These are phyloP conservation scores for Spodoptera frugiperda DNA, from an alignment of 1,140 invertebrate species.

Conservation along the genomic window DNA sequence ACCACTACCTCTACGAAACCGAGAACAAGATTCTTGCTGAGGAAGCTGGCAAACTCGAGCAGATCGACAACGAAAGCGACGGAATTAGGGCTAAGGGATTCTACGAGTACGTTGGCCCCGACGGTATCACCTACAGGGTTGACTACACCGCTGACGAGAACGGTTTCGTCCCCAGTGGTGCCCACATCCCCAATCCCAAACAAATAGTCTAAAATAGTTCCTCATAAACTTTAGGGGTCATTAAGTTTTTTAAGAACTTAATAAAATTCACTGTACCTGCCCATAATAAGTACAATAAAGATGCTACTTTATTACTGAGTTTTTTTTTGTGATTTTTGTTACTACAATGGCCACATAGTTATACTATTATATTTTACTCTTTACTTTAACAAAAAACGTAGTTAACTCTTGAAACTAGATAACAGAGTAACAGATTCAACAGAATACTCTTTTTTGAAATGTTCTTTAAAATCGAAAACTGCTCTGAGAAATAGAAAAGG, in stretches of 20 bases:
- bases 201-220: constrained; percentile 20
- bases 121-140: constrained; percentile 90
- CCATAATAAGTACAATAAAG: constrained; percentile 23
- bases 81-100: constrained; percentile 86
- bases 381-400: no score
- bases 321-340: not conserved
- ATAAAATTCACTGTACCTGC: constrained; percentile 3
- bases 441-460: no score
- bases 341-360: no score
- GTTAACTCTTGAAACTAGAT: no score
- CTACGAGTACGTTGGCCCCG: constrained; percentile 88
- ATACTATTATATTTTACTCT: no score
- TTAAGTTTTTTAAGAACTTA: not conserved
- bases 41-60: constrained; percentile 85
- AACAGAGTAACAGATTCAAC: no score
- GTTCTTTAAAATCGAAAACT: no score
- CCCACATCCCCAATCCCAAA: constrained; percentile 77
- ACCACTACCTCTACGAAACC: constrained; percentile 88
- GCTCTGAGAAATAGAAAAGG: no score
- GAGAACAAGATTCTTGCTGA: constrained; percentile 88
- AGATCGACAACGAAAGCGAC: constrained; percentile 83
- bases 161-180: constrained; percentile 88
- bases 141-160: constrained; percentile 89
- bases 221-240: not conserved
- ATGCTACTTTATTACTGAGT: constrained; percentile 19